A percentile compares a stretch with the other conserved stretches of the same genome.
Evolutionary conservation across 2,797 vertebrate species (phyloP).

Genomic region (Megalops cyprinoides): DNA sequence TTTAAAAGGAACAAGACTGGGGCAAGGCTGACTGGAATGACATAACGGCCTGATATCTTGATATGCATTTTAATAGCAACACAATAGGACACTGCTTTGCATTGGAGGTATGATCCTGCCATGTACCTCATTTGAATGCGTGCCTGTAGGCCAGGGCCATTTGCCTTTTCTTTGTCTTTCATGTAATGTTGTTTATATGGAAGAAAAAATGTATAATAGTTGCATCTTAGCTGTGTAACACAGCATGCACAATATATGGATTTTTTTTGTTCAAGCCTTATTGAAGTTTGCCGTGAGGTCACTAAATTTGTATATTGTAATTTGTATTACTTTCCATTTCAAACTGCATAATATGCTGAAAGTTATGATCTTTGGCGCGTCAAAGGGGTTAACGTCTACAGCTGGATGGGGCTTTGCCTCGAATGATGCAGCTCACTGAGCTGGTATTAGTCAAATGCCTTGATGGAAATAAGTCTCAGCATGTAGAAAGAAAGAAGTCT

Average conservation of each 20-base stretch:
- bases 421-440: slow-evolving; percentile 24
- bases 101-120: background rate
- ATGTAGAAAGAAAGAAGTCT: background rate
- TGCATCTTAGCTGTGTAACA: no score
- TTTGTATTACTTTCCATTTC: no score
- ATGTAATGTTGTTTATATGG: no score
- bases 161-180: no score
- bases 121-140: background rate
- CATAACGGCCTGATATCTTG: no score
- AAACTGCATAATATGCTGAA: background rate
- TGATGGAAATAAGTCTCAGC: slow-evolving; percentile 4
- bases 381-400: slow-evolving; percentile 10
- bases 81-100: no score
- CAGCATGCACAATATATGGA: no score
- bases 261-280: no score
- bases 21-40: background rate
- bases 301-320: no score
- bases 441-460: slow-evolving; percentile 16
- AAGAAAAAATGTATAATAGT: no score
- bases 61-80: no score
- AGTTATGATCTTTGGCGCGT: background rate
- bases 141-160: background rate
- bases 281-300: no score
- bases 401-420: background rate
- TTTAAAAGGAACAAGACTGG: background rate